Base-by-base conservation (phyloP, 2,113 vertebrate genomes). In the Tympanuchus pallidicinctus region DNA sequence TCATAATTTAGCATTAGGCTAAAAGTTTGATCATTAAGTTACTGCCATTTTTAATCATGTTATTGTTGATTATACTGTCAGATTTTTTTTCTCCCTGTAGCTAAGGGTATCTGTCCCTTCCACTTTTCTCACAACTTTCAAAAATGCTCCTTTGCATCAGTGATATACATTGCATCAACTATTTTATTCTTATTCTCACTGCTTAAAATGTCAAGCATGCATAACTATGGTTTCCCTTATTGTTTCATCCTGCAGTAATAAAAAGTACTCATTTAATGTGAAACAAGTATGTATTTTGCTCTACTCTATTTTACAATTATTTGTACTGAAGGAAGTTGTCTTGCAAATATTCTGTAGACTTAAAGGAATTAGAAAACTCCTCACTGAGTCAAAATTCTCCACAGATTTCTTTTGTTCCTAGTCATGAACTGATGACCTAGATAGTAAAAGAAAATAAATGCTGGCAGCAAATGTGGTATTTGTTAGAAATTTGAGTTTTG, bases 341-440 rank as follows among this genome's bases (percentile, higher is more conserved):
- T 64, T 86, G 36, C 30, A 75, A 57, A 86, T 86, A 65, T 73
- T 75, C 54, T 59, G 36, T 1, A 1, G 66, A 78, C 63, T 75
- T 92, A 54, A 57, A 92, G 66, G 86, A 86, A 88, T 94, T 90
- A 83, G 79, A 72, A 91, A 91, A 77, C 70, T 88, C 50, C 60
- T 94, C 43, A 86, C 7, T 76, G 57, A 94, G 34, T 89, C 57
- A 61, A 69, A 94, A 75, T 72, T 88, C 85, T 94, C 76, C 61
- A 30, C 0, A 0, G 82, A 82, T 96, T 93, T 95, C 52, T 86
- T 95, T 95, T 92, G 90, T 95, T 88, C 80, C 85, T 93, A 74
- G 48, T 86, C 45, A 5, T 96, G 96, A 96, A 94, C 94, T 93
- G 95, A 96, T 95, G 93, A 92, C 92, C 90, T 89, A 93, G 95